These are phyloP conservation scores for Corythornis cristatus DNA, from an alignment of 2,113 vertebrate genomes.

Conservation along the genomic window DNA sequence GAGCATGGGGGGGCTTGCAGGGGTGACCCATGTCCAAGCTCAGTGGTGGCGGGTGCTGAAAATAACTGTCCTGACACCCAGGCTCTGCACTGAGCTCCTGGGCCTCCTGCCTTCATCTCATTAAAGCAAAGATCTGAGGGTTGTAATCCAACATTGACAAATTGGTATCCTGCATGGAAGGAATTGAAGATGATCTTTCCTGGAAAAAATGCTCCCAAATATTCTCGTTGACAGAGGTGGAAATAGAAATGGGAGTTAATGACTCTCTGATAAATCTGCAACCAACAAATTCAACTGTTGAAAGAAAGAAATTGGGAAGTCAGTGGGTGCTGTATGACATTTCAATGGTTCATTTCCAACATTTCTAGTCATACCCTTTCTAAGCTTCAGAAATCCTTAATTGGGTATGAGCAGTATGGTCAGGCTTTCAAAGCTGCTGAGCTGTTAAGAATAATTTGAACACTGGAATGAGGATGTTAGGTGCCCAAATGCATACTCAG, in stretches of 20 bases:
- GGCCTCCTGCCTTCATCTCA: neutral
- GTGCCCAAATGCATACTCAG: neutral
- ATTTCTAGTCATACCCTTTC: neutral
- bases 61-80: neutral
- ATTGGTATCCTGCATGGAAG: neutral
- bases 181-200: neutral
- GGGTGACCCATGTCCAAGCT: accelerated
- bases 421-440: neutral
- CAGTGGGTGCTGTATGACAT: neutral
- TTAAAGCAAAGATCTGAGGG: neutral
- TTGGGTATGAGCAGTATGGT: accelerated
- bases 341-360: neutral
- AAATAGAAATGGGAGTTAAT: constrained; percentile 9
- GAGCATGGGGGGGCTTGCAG: neutral
- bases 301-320: neutral
- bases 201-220: neutral
- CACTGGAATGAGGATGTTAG: neutral
- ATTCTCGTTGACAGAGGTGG: neutral
- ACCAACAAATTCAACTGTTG: neutral
- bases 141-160: neutral
- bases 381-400: neutral
- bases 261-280: constrained; percentile 9
- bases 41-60: neutral
- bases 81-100: neutral
- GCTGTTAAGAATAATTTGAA: neutral